A percentile compares a stretch with the other conserved stretches of the same genome.
Conservation (phyloP, 2,797 vertebrate species). For the Nasua narica region DNA sequence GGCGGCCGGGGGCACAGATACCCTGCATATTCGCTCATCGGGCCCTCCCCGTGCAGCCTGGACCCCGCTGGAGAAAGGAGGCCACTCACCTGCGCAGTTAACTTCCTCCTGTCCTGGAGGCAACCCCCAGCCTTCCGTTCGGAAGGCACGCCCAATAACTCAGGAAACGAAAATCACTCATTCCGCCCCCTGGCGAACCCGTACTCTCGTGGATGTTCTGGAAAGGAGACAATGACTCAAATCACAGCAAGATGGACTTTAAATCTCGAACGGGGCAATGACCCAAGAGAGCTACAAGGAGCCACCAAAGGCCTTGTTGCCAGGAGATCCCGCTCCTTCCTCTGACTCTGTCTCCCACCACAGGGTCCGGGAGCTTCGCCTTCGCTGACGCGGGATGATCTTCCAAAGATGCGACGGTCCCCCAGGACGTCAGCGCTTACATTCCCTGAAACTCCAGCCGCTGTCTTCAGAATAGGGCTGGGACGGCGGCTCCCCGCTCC, state of each 20-base stretch:
- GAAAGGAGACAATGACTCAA: neutral
- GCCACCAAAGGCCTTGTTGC: neutral
- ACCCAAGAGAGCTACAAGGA: neutral
- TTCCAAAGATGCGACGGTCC: too few species aligned
- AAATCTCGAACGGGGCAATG: neutral
- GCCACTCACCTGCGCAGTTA: neutral
- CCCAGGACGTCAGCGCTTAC: accelerated
- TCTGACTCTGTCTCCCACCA: neutral
- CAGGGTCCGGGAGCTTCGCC: neutral
- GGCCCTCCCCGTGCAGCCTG: accelerated
- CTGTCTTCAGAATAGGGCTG: neutral
- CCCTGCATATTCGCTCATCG: neutral
- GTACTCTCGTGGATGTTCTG: neutral
- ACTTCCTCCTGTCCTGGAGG: neutral
- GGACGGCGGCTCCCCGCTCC: too few species aligned
- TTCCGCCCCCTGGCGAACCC: neutral
- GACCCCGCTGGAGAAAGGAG: too few species aligned
- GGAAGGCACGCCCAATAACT: neutral
- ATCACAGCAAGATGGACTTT: neutral
- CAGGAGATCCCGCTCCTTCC: neutral
- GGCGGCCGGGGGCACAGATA: accelerated
- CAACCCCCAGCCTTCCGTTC: neutral
- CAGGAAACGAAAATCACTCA: neutral
- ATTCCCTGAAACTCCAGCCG: neutral
- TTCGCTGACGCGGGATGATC: accelerated